Percentiles rank a stretch among this genome's conserved stretches.
phyloP scores from a whole-genome alignment of 64 coral and sea anemone genomes.

The Cladopsammia gracilis region DNA sequence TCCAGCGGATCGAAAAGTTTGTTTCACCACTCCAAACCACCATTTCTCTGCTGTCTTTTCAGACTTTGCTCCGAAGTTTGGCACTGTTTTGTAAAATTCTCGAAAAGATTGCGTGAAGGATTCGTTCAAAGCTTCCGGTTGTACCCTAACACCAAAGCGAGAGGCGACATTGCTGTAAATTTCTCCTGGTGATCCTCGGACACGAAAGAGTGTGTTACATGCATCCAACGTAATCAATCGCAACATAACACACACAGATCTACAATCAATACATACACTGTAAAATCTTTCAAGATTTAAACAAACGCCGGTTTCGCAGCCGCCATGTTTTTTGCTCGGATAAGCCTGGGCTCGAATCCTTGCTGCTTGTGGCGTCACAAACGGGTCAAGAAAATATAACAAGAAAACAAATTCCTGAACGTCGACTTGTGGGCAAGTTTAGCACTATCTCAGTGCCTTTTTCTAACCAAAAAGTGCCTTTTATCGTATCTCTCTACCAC shows the following conservation, averaged over 20 bases:
- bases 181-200: conserved; percentile 80
- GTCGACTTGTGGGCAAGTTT: too few relatives aligned
- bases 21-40: conserved; percentile 69
- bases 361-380: too few relatives aligned
- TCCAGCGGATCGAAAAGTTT: conserved; percentile 71
- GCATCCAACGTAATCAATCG: conserved; percentile 87
- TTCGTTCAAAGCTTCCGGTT: conserved; percentile 49
- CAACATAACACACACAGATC: conserved; percentile 8
- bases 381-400: too few relatives aligned
- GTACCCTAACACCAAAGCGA: conserved; percentile 51
- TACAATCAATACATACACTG: neutral
- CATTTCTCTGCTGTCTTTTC: conserved; percentile 57
- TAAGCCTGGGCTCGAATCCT: too few relatives aligned
- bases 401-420: too few relatives aligned
- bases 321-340: neutral
- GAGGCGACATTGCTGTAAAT: conserved; percentile 74
- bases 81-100: conserved; percentile 56
- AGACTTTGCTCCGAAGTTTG: conserved; percentile 67
- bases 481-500: too few relatives aligned
- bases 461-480: too few relatives aligned
- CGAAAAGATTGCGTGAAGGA: conserved; percentile 54
- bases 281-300: too few relatives aligned
- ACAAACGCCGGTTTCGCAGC: too few relatives aligned
- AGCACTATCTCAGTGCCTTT: too few relatives aligned
- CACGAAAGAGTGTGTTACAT: conserved; percentile 81